Conservation (phyloP, 2,113 vertebrate genomes). For the Nettapus auritus region DNA sequence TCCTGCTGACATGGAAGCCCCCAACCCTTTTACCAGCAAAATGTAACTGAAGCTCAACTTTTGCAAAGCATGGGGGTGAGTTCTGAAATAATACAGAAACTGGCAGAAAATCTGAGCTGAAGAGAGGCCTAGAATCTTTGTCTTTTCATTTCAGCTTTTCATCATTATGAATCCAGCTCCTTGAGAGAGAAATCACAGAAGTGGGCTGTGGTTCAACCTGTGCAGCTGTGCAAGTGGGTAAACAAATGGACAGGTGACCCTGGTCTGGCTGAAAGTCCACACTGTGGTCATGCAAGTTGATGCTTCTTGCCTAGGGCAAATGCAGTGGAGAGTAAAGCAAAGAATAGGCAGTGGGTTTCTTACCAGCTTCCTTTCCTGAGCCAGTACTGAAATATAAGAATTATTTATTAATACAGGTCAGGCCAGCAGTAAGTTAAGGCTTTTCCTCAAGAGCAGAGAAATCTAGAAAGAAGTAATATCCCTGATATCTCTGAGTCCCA, state of each 20-base stretch:
- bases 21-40: neutral
- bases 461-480: neutral
- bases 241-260: neutral
- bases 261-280: neutral
- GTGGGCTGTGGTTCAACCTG: neutral
- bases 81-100: neutral
- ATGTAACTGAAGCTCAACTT: neutral
- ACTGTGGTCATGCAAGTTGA: neutral
- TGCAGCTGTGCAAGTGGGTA: neutral
- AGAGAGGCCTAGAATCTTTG: neutral
- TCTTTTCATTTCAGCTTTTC: neutral
- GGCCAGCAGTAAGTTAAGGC: neutral
- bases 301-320: neutral
- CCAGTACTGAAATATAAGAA: neutral
- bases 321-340: neutral
- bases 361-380: neutral
- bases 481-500: neutral
- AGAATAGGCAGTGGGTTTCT: neutral
- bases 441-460: neutral
- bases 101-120: neutral
- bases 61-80: neutral
- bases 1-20: neutral
- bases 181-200: neutral
- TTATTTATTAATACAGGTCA: slow-evolving; percentile 3
- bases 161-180: neutral